phyloP scores from a whole-genome alignment of 2,113 vertebrate genomes.

The Dromiciops gliroides region DNA sequence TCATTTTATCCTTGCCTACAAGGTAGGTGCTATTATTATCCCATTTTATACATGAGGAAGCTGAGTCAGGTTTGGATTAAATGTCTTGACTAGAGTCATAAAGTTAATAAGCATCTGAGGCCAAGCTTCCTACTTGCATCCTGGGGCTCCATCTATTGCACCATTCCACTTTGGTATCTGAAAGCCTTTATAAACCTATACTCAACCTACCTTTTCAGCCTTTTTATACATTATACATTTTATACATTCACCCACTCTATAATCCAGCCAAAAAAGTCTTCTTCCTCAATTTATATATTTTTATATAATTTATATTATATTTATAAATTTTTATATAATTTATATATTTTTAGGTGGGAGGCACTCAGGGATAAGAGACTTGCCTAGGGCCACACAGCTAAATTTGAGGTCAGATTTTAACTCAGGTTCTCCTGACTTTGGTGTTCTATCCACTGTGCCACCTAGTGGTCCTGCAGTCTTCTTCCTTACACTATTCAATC shows the following conservation, averaged over 20 bases:
- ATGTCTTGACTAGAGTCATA: no score
- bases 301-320: no score
- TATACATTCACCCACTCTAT: neutral
- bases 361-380: no score
- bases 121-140: no score
- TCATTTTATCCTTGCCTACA: no score
- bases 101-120: no score
- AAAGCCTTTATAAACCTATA: neutral
- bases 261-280: neutral
- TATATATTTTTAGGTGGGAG: no score
- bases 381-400: neutral
- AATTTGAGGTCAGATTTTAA: neutral
- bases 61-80: no score
- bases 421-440: neutral
- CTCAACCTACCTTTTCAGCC: neutral
- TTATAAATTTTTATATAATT: no score
- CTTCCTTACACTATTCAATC: neutral
- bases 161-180: neutral
- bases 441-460: neutral
- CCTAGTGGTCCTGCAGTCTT: neutral
- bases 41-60: no score
- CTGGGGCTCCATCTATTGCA: neutral
- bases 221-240: neutral
- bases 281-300: neutral
- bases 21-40: no score